Evolutionary conservation across 2,797 vertebrate genomes (phyloP), one percentile per base, ranked within the genome.

Genomic region (Thamnophis elegans): DNA sequence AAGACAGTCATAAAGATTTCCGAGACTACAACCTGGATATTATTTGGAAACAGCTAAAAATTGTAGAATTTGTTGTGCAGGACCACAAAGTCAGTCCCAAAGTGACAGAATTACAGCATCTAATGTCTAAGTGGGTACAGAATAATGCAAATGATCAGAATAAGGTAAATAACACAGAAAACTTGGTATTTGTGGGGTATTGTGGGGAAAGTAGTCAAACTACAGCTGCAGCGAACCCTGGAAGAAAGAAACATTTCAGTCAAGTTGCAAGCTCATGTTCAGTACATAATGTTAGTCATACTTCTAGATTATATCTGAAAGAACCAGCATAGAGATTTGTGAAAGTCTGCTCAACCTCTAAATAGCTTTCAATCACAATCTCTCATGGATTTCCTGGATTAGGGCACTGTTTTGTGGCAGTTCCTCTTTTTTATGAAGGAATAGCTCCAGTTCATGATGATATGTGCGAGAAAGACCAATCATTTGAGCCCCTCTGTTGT

Each of bases 11-110:
- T 95, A 95, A 93, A 65, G 98, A 97, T 36, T 94, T 97, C 91
- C 96, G 98, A 92, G 97, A 97, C 91, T 97, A 96, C 28, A 96
- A 93, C 96, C 97, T 99, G 96, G 94, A 97, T 95, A 96, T 96
- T 92, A 96, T 99, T 96, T 97, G 98, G 97, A 99, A 97, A 94
- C 98, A 97, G 94, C 93, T 99, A 93, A 96, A 97, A 95, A 97
- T 99, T 96, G 94, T 99, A 93, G 97, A 98, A 90, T 98, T 98
- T 97, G 96, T 98, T 95, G 97, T 97, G 91, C 96, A 95, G 91
- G 98, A 96, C 32, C 96, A 97, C 85, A 98, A 99, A 97, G 56
- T 95, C 18, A 96, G 97, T 95, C 95, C 98, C 91, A 99, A 98
- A 97, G 95, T 98, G 93, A 96, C 97, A 96, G 96, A 98, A 94